These are phyloP conservation scores for Eilema griseolum DNA, from an alignment of 2,888 invertebrate species.

Conservation along the genomic window DNA sequence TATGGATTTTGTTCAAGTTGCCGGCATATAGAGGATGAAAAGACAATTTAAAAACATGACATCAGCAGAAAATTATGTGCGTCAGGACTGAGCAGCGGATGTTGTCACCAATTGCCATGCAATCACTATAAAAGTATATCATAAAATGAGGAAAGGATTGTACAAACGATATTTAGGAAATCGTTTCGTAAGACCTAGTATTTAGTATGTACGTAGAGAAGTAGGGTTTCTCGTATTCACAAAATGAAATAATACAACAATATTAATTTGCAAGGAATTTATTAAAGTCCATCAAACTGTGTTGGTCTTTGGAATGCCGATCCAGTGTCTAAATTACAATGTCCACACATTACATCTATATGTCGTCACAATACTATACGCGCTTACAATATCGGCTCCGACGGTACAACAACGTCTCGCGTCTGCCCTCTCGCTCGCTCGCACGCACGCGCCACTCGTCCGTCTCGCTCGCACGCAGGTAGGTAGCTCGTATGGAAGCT, in stretches of 20 bases:
- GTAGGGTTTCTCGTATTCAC: neutral
- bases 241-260: constrained; percentile 41
- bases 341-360: constrained; percentile 66
- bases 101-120: neutral
- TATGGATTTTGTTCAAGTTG: too few species aligned
- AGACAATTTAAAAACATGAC: neutral
- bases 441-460: constrained; percentile 13
- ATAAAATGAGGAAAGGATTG: too few species aligned
- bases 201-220: neutral
- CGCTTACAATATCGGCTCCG: constrained; percentile 40
- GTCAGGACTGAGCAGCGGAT: neutral
- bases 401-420: neutral
- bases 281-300: constrained; percentile 82
- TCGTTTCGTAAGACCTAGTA: neutral
- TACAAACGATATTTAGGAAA: too few species aligned
- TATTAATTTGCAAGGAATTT: constrained; percentile 65
- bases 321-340: constrained; percentile 78
- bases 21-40: too few species aligned
- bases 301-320: constrained; percentile 85
- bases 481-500: constrained; percentile 63
- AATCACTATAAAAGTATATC: too few species aligned
- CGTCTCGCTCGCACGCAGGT: constrained; percentile 42
- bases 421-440: constrained; percentile 13
- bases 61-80: neutral
- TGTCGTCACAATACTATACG: constrained; percentile 49